Conservation (phyloP, 2,797 vertebrate species). For the Varecia variegata region DNA sequence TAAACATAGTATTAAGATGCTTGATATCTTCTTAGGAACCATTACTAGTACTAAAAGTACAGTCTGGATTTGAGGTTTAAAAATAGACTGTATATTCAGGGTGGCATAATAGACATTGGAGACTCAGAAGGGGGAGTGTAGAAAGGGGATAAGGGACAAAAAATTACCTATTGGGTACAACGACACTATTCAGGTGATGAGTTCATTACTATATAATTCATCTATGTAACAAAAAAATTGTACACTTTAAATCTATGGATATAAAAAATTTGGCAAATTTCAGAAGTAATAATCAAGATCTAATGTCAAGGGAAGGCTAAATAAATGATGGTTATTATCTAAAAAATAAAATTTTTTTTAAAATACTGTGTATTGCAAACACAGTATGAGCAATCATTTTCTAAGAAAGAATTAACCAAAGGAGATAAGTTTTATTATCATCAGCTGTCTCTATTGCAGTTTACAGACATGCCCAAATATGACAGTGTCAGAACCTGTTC, state of each 20-base stretch:
- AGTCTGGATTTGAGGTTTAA: not conserved
- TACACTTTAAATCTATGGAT: not conserved
- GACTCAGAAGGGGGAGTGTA: not conserved
- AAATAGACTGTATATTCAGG: not conserved
- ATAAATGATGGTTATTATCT: not conserved
- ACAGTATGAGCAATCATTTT: not conserved
- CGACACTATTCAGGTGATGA: not conserved
- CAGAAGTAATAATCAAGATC: too few species aligned
- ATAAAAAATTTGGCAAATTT: not conserved
- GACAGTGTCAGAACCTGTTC: not conserved
- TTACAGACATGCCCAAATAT: not conserved
- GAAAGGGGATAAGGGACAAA: not conserved
- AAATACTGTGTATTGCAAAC: not conserved
- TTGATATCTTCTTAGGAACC: conserved; percentile 8
- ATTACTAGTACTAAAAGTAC: not conserved
- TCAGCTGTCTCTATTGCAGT: not conserved
- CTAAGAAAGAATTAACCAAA: not conserved
- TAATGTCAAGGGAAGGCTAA: not conserved
- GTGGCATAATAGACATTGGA: not conserved
- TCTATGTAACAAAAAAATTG: not conserved
- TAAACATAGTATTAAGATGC: not conserved
- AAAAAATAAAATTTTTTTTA: not conserved
- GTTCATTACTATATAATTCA: not conserved
- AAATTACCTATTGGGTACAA: not conserved
- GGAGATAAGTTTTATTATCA: not conserved